Evolutionary conservation across 2,113 vertebrate genomes (phyloP), one percentile per base, ranked within the genome.

Genomic region (Onychostoma macrolepis): DNA sequence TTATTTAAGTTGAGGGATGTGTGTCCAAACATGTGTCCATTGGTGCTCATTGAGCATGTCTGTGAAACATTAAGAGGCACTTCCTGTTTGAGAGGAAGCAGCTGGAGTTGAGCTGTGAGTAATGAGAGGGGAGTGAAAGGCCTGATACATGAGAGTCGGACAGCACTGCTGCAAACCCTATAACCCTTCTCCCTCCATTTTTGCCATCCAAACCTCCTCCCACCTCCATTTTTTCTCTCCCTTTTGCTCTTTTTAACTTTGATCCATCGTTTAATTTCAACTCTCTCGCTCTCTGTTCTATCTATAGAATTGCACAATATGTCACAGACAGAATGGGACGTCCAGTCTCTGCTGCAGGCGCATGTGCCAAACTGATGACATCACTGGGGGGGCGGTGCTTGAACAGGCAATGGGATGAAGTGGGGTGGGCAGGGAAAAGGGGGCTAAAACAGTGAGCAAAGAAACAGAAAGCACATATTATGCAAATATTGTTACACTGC

Each of bases 71-170:
- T 74, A 41, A 84, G 38, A 83, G 43, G 7, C 82, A 85, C 85
- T 87, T 90, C 88, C 79, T 78, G 63, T 85, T 75, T 78, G 38
- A 84, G 26, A 69, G 63, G 6, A 80, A 88, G 85, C 89, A 88
- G 87, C 88, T 92, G 92, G 61, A 69, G 87, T 84, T 87, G 90
- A 90, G 36, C 65, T 17, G 36, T 88, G 77, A 83, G 86, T 88
- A 72, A 85, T 21, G 6, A 71, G 21, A n/a, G 21, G 21, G 10
- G 36, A 74, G 71, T 83, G 36, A 87, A 72, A 85, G 24, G 2
- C 89, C 88, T 90, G 71, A 90, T 38, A 89, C 91, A 86, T 69
- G 24, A 58, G 50, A 82, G 26, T 19, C 43, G 12, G 81, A 86
- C 72, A 33, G 21, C 87, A 50, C 61, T 48, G 8, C 36, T 72